Conservation (phyloP, 2,113 vertebrate genomes). For the Capreolus pygargus region DNA sequence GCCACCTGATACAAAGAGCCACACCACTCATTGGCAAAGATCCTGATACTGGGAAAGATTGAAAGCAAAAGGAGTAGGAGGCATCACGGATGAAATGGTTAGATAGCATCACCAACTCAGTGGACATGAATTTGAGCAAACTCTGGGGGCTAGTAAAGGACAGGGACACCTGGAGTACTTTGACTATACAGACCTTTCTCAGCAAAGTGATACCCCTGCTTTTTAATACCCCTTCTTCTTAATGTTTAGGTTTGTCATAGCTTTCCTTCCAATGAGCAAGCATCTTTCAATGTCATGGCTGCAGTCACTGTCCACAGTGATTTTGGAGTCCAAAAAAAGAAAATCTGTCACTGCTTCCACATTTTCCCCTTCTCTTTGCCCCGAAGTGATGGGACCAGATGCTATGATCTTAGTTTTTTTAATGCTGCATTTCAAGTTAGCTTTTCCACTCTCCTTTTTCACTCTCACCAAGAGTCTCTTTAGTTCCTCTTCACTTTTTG, state of each 20-base stretch:
- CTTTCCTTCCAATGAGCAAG: neutral
- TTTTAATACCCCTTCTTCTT: neutral
- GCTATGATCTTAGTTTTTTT: neutral
- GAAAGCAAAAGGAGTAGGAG: neutral
- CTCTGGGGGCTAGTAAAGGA: neutral
- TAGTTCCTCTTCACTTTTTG: neutral
- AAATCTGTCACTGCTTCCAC: neutral
- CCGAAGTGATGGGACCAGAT: neutral
- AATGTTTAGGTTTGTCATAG: neutral
- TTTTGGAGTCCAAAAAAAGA: neutral
- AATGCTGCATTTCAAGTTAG: neutral
- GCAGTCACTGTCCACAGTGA: neutral
- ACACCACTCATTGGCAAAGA: neutral
- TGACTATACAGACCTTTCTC: neutral
- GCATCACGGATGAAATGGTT: neutral
- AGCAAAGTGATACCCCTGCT: neutral
- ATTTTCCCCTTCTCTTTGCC: neutral
- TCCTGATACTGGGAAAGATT: neutral
- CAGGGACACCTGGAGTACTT: neutral
- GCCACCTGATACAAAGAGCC: neutral
- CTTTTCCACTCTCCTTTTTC: neutral
- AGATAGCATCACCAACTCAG: neutral
- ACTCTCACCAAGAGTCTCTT: neutral
- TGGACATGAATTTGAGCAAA: neutral
- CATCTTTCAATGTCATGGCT: neutral